Conservation (phyloP, 2,113 vertebrate species). For the Lampris incognitus region DNA sequence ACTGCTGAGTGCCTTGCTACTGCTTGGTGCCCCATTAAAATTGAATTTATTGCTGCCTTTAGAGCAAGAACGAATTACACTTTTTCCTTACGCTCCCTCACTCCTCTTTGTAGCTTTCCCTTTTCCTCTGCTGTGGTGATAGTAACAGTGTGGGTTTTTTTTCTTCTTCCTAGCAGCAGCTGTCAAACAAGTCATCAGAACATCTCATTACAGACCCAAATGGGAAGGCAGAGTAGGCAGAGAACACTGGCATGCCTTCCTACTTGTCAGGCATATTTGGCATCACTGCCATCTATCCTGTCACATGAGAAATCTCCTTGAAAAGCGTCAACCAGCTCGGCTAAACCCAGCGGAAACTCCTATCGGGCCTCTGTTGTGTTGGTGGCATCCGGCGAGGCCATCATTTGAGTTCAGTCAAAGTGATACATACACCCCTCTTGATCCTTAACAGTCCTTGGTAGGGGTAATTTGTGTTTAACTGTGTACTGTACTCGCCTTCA, state of each 20-base stretch:
- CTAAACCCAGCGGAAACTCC: background rate
- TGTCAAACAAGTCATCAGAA: constrained; percentile 62
- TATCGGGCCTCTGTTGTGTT: background rate
- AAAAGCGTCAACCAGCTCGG: constrained; percentile 20
- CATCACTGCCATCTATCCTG: constrained; percentile 32
- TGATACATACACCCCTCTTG: background rate
- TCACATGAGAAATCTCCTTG: constrained; percentile 46
- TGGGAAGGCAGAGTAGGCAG: constrained; percentile 47
- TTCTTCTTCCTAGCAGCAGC: constrained; percentile 44
- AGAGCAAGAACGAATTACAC: constrained; percentile 69
- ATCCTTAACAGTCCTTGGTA: background rate
- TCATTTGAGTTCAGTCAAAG: background rate
- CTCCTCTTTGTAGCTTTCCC: constrained; percentile 48
- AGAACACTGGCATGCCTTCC: constrained; percentile 24
- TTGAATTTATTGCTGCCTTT: constrained; percentile 77
- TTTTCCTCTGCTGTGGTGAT: constrained; percentile 33
- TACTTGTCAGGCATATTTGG: constrained; percentile 38
- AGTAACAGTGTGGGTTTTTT: constrained; percentile 24
- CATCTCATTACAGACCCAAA: constrained; percentile 68
- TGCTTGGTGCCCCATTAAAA: constrained; percentile 79
- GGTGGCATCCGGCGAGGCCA: constrained; percentile 29
- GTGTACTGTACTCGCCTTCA: too few species aligned
- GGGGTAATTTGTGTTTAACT: too few species aligned
- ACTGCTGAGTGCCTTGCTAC: constrained; percentile 76
- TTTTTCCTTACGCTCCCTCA: constrained; percentile 36